These are phyloP conservation scores for Malacoraja senta DNA, from an alignment of 2,797 vertebrate species.

Conservation along the genomic window DNA sequence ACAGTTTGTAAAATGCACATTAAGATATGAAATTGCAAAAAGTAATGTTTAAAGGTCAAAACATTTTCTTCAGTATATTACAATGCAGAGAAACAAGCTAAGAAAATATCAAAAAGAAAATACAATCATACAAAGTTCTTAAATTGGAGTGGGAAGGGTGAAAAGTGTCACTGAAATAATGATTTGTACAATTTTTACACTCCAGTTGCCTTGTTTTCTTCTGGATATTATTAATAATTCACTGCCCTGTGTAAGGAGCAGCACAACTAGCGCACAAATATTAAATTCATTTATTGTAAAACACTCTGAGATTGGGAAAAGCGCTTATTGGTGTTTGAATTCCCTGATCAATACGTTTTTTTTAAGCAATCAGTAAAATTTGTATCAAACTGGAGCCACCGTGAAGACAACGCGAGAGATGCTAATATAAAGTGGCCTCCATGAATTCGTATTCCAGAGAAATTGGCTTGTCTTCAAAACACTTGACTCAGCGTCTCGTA, in stretches of 20 bases:
- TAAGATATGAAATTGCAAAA: conserved; percentile 38
- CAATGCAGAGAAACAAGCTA: conserved; percentile 36
- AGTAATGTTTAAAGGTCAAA: conserved; percentile 37
- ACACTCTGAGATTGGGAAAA: conserved; percentile 32
- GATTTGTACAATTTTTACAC: conserved; percentile 36
- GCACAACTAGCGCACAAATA: conserved; percentile 11
- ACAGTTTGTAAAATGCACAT: conserved; percentile 30
- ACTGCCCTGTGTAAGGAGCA: conserved; percentile 18
- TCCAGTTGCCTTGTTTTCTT: background rate
- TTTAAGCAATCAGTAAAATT: conserved; percentile 4
- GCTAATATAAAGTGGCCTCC: background rate
- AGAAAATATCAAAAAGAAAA: conserved; percentile 37
- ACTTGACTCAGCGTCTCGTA: background rate
- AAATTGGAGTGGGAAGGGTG: background rate
- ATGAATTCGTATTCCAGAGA: conserved; percentile 18
- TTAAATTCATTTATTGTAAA: conserved; percentile 25
- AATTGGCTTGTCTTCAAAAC: conserved; percentile 4
- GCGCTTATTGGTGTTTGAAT: conserved; percentile 29
- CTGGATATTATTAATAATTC: conserved; percentile 1
- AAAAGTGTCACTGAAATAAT: conserved; percentile 23
- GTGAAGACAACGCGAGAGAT: background rate
- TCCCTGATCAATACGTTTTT: conserved; percentile 19
- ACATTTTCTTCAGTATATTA: conserved; percentile 33
- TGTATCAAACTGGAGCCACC: background rate
- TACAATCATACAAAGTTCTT: conserved; percentile 34